Conservation (phyloP, 2,113 vertebrate species). For the Ailurus styani region DNA sequence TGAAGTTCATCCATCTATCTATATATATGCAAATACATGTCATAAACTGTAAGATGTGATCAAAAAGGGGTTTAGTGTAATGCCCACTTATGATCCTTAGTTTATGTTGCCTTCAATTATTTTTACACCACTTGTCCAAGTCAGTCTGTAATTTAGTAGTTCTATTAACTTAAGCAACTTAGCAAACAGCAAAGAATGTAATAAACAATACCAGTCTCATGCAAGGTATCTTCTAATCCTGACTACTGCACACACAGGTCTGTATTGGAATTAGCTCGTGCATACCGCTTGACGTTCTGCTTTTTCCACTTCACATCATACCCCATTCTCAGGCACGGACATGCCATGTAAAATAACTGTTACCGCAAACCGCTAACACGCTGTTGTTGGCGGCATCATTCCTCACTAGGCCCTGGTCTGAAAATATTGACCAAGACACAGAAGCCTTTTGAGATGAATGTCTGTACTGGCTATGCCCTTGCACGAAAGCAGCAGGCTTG, state of each 20-base stretch:
- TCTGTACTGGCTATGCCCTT: background rate
- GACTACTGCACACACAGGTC: background rate
- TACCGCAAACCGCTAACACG: background rate
- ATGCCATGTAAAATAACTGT: background rate
- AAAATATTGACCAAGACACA: background rate
- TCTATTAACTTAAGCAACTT: slow-evolving; percentile 6
- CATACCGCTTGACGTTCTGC: background rate
- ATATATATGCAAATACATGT: background rate
- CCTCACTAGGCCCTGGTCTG: background rate
- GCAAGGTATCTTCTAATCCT: slow-evolving; percentile 34
- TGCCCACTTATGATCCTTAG: background rate
- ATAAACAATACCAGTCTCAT: slow-evolving; percentile 7
- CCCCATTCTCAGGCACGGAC: background rate
- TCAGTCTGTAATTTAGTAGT: background rate
- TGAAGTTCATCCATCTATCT: background rate
- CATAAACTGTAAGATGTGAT: background rate
- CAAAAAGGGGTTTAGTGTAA: background rate
- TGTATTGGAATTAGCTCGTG: background rate
- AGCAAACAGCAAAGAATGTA: background rate
- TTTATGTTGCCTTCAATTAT: background rate
- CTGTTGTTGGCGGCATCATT: background rate
- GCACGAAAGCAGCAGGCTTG: background rate
- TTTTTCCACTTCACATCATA: background rate
- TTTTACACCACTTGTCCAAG: slow-evolving; percentile 17
- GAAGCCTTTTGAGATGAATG: background rate